phyloP scores from a whole-genome alignment of 2,888 invertebrate genomes.

The Dendrolimus houi region DNA sequence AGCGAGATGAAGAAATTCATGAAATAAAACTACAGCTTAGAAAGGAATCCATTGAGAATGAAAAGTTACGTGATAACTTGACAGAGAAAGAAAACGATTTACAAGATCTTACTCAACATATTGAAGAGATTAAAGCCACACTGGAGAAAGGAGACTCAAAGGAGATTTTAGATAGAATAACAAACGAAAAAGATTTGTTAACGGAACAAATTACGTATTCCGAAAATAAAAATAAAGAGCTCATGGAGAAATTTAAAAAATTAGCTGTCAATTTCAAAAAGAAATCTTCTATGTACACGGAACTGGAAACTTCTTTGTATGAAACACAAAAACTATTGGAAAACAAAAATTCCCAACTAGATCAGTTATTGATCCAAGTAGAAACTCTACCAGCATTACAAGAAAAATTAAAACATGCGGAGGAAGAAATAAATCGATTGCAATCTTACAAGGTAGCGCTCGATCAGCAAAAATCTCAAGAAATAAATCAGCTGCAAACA shows the following conservation, averaged over 20 bases:
- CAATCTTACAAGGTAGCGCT: slow-evolving; percentile 37
- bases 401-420: slow-evolving; percentile 53
- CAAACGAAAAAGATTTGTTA: slow-evolving; percentile 55
- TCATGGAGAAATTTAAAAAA: slow-evolving; percentile 86
- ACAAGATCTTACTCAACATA: slow-evolving; percentile 59
- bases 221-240: slow-evolving; percentile 80
- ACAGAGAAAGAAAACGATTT: slow-evolving; percentile 66
- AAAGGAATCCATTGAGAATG: slow-evolving; percentile 78
- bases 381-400: slow-evolving; percentile 50
- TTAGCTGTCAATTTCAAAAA: slow-evolving; percentile 86
- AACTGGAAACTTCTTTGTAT: slow-evolving; percentile 75
- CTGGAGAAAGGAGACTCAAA: slow-evolving; percentile 59
- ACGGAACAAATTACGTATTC: slow-evolving; percentile 47
- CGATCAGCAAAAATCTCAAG: slow-evolving; percentile 42
- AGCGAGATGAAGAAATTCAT: slow-evolving; percentile 74
- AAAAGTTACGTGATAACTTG: slow-evolving; percentile 78
- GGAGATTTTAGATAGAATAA: slow-evolving; percentile 45
- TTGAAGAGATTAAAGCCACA: slow-evolving; percentile 57
- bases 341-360: slow-evolving; percentile 41
- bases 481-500: slow-evolving; percentile 29
- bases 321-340: slow-evolving; percentile 48
- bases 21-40: slow-evolving; percentile 69
- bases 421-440: slow-evolving; percentile 50
- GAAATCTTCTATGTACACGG: slow-evolving; percentile 79
- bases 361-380: slow-evolving; percentile 46